Base-by-base conservation (phyloP, 2,113 vertebrate genomes). In the Nesogale talazaci region DNA sequence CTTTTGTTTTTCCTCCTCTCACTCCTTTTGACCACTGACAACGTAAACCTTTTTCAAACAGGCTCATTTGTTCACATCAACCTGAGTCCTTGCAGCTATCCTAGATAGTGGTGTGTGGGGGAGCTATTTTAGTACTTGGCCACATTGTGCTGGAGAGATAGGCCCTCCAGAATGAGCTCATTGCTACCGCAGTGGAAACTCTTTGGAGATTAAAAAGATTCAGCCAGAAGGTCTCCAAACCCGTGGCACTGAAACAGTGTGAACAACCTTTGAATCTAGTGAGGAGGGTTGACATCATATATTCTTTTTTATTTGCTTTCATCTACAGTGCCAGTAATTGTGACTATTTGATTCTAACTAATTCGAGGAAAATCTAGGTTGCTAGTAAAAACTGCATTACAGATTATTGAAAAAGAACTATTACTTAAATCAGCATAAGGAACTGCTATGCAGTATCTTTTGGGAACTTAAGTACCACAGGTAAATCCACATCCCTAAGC, bases 361-460 rank as follows among this genome's bases (percentile, higher is more conserved):
- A 82, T 29, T 88, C 29, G 63, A 87, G 76, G 91, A 63, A 90
- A 86, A 20, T 59, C 31, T 85, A 93, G 46, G n/a, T 61, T 82
- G 72, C 82, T 78, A 91, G 57, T 88, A 19, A 91, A 96, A 93
- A 89, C 19, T 61, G 46, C 83, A 83, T 80, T 87, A 61, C 16
- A 81, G 34, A 84, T 56, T 87, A 92, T 87, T 87, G 23, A 59
- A 57, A 95, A 90, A 79, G 16, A 78, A 93, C 56, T 84, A 65
- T 87, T 90, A 89, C 65, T 75, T 52, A 84, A 94, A 87, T 61
- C 57, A 94, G 59, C 16, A n/a, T 67, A 94, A 92, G 65, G 36
- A 70, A 46, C 42, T 67, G 67, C 3, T 36, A 84, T 74, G 83
- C 34, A 89, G 63, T 77, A 77, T 69, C 29, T 4, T 81, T 79